These are phyloP conservation scores for Prorops nasuta DNA, from an alignment of 1,140 invertebrate genomes.

Conservation along the genomic window DNA sequence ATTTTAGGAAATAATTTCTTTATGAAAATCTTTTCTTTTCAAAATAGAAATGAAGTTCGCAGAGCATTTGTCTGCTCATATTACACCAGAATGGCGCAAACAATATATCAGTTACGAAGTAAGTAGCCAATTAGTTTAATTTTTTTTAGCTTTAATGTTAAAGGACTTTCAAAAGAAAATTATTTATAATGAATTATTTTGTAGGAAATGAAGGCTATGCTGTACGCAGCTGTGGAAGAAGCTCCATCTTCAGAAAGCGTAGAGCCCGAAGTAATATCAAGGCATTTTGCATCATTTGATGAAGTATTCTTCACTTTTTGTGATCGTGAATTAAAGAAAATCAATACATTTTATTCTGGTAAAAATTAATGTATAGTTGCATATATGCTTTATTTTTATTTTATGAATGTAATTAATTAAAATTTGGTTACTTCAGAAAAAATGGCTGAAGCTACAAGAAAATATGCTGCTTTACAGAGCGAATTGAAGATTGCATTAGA, in stretches of 20 bases:
- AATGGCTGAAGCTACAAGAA: slow-evolving; percentile 92
- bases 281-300: slow-evolving; percentile 94
- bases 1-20: background rate
- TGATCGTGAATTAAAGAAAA: slow-evolving; percentile 93
- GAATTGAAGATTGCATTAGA: slow-evolving; percentile 80
- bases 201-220: slow-evolving; percentile 89
- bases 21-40: background rate
- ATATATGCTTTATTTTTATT: background rate
- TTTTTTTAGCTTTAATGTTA: slow-evolving; percentile 4
- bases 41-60: slow-evolving; percentile 84
- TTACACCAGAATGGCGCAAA: slow-evolving; percentile 98
- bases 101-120: slow-evolving; percentile 99
- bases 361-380: slow-evolving; percentile 23
- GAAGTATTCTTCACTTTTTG: slow-evolving; percentile 94
- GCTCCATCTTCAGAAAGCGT: slow-evolving; percentile 83
- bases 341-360: slow-evolving; percentile 97
- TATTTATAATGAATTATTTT: slow-evolving; percentile 17
- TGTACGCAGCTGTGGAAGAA: slow-evolving; percentile 85
- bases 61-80: slow-evolving; percentile 92
- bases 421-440: slow-evolving; percentile 71
- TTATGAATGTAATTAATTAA: background rate
- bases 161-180: background rate
- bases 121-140: slow-evolving; percentile 39
- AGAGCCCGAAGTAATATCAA: slow-evolving; percentile 81
- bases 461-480: slow-evolving; percentile 86